These are phyloP conservation scores for Drosophila malerkotliana DNA, from an alignment of 1,140 invertebrate genomes.

Conservation along the genomic window DNA sequence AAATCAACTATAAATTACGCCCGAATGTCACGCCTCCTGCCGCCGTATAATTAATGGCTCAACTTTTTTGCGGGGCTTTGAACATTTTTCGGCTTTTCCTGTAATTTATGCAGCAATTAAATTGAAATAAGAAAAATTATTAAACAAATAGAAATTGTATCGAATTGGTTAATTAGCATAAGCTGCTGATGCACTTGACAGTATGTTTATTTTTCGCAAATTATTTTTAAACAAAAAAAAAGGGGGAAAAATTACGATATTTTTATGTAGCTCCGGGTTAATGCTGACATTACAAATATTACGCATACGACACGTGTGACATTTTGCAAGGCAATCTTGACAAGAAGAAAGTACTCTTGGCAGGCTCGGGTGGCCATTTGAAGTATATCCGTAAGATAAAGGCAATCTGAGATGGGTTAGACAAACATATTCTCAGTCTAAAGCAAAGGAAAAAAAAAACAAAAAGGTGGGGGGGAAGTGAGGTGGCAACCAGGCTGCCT, in stretches of 20 bases:
- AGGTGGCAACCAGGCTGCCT: no score
- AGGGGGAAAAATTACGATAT: not conserved
- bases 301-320: conserved; percentile 44
- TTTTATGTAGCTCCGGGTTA: not conserved
- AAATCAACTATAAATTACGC: conserved; percentile 39
- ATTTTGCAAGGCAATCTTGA: conserved; percentile 17
- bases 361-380: conserved; percentile 42
- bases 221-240: not conserved
- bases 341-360: not conserved
- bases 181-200: not conserved
- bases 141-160: not conserved
- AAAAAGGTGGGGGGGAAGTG: no score
- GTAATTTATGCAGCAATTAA: conserved; percentile 7
- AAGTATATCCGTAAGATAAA: conserved; percentile 49
- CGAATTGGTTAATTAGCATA: conserved; percentile 9
- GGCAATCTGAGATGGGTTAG: conserved; percentile 47
- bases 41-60: not conserved
- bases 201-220: no score
- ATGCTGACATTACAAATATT: conserved; percentile 40
- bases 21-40: not conserved
- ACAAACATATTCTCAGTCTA: conserved; percentile 9
- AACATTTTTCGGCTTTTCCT: not conserved
- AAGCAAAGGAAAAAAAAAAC: not conserved
- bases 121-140: not conserved
- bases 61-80: not conserved